A percentile compares a stretch with the other conserved stretches of the same genome.
Evolutionary conservation across 2,888 invertebrate species (phyloP).

Genomic region (Eupithecia centaureata): DNA sequence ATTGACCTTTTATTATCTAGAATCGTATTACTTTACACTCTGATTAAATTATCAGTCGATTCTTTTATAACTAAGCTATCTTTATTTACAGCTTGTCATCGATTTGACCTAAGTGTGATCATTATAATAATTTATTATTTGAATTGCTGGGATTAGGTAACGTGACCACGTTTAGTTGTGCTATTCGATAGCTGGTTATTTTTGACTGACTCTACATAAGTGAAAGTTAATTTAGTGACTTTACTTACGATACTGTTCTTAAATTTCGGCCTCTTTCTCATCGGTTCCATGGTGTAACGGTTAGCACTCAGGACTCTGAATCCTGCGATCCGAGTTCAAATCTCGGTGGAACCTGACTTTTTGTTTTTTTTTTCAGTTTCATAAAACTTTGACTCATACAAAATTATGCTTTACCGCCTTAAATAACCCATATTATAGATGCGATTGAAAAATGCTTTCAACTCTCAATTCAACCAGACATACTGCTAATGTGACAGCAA

Average conservation of each 20-base stretch:
- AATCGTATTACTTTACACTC: background rate
- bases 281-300: constrained; percentile 86
- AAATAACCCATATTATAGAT: background rate
- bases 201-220: background rate
- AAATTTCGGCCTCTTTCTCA: background rate
- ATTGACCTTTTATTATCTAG: background rate
- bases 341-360: constrained; percentile 88
- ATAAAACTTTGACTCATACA: background rate
- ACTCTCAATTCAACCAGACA: background rate
- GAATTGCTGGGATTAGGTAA: background rate
- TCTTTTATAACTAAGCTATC: background rate
- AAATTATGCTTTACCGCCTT: background rate
- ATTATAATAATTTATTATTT: background rate
- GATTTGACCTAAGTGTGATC: background rate
- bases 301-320: constrained; percentile 93
- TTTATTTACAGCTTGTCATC: background rate
- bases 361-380: background rate
- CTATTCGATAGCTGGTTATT: background rate
- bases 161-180: background rate
- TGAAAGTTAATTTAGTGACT: constrained; percentile 4
- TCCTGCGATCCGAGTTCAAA: constrained; percentile 93
- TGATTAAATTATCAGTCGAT: background rate
- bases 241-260: background rate
- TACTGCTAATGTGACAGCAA: background rate
- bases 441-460: background rate